A percentile compares a stretch with the other conserved stretches of the same genome.
Evolutionary conservation across 2,888 invertebrate species (phyloP).

Genomic region (Acleris literana): DNA sequence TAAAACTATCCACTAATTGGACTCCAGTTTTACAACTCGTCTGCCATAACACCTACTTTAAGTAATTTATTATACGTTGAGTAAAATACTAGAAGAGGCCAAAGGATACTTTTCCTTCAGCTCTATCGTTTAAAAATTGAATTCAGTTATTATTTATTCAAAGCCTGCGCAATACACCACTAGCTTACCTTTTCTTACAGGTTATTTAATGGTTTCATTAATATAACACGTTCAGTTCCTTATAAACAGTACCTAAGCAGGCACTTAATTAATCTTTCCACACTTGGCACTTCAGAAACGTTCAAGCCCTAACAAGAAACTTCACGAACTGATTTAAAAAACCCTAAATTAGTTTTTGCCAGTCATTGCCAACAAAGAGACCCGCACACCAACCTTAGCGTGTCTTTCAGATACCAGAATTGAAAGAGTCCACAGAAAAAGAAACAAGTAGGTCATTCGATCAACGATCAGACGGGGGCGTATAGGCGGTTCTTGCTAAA

Average conservation of each 20-base stretch:
- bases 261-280: background rate
- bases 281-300: constrained; percentile 21
- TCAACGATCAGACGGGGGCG: constrained; percentile 24
- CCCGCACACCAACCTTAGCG: constrained; percentile 19
- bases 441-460: constrained; percentile 45
- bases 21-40: background rate
- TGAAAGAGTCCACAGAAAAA: constrained; percentile 36
- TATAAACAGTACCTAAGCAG: background rate
- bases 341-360: constrained; percentile 43
- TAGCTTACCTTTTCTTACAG: background rate
- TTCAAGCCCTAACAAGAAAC: constrained; percentile 14
- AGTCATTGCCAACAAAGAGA: constrained; percentile 48
- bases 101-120: constrained; percentile 22
- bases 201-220: background rate
- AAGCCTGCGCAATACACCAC: constrained; percentile 12
- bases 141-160: constrained; percentile 15
- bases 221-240: background rate
- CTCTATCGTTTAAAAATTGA: constrained; percentile 13
- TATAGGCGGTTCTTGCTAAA: constrained; percentile 9
- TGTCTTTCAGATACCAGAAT: constrained; percentile 34
- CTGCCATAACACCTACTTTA: background rate
- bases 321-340: constrained; percentile 10
- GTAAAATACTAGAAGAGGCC: background rate
- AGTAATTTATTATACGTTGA: background rate
- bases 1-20: too few species aligned